Conservation (phyloP, 2,113 vertebrate species). For the Prunella fulvescens region DNA sequence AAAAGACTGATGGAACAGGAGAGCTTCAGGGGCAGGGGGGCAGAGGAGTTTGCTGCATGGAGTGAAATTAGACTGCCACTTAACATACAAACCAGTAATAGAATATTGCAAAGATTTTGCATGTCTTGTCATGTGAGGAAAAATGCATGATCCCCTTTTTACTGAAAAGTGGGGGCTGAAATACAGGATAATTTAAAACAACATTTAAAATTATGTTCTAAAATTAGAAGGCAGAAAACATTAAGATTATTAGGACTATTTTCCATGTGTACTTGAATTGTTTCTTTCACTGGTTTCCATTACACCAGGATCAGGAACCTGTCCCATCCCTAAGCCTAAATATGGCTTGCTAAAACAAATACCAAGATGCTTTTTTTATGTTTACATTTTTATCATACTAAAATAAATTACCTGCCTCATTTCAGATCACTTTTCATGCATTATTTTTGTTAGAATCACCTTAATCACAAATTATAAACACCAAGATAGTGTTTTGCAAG, state of each 20-base stretch:
- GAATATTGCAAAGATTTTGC: not conserved
- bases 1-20: not conserved
- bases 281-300: not conserved
- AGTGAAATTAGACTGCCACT: not conserved
- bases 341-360: not conserved
- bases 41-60: not conserved
- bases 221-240: not conserved
- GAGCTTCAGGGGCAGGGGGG: accelerated
- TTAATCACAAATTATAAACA: not conserved
- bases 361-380: not conserved
- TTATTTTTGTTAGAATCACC: not conserved
- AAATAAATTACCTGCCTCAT: not conserved
- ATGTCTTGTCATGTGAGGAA: not conserved
- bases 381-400: not conserved
- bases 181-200: not conserved
- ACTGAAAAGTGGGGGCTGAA: not conserved
- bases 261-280: not conserved
- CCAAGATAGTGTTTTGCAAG: not conserved
- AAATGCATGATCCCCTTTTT: not conserved
- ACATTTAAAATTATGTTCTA: not conserved
- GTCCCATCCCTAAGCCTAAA: not conserved
- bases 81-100: not conserved
- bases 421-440: not conserved
- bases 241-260: not conserved
- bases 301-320: not conserved